These are phyloP conservation scores for Ormyrus pomaceus DNA, from an alignment of 2,888 invertebrate species.

Conservation along the genomic window DNA sequence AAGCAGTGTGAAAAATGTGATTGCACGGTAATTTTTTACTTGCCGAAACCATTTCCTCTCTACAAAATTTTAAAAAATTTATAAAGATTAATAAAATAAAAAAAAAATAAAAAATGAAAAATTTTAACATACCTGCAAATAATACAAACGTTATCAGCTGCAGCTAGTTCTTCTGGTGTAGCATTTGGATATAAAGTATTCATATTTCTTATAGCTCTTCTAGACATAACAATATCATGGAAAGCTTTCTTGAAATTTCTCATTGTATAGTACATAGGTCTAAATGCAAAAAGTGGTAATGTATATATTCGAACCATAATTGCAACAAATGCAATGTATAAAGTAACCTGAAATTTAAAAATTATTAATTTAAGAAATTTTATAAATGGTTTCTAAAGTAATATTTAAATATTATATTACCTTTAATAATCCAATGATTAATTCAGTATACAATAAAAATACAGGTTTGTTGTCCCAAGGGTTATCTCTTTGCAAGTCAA, in stretches of 20 bases:
- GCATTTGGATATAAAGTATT: slow-evolving; percentile 98
- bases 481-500: slow-evolving; percentile 93
- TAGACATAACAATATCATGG: slow-evolving; percentile 96
- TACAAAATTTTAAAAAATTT: slow-evolving; percentile 62
- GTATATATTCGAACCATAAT: slow-evolving; percentile 99
- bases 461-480: slow-evolving; percentile 99
- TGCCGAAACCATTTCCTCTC: slow-evolving; percentile 83
- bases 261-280: slow-evolving; percentile 99
- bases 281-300: slow-evolving; percentile 97
- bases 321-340: slow-evolving; percentile 94
- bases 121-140: slow-evolving; percentile 85
- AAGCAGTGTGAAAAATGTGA: slow-evolving; percentile 99
- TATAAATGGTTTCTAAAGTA: not conserved
- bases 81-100: not conserved
- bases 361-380: slow-evolving; percentile 5
- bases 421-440: slow-evolving; percentile 92
- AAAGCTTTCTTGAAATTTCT: slow-evolving; percentile 98
- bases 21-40: slow-evolving; percentile 99
- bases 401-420: slow-evolving; percentile 70
- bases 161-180: slow-evolving; percentile 91
- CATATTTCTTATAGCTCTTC: slow-evolving; percentile 98
- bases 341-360: slow-evolving; percentile 77
- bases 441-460: slow-evolving; percentile 95
- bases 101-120: not conserved
- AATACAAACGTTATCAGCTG: slow-evolving; percentile 98